Conservation (phyloP, 2,797 vertebrate genomes). For the Rousettus madagascariensis region DNA sequence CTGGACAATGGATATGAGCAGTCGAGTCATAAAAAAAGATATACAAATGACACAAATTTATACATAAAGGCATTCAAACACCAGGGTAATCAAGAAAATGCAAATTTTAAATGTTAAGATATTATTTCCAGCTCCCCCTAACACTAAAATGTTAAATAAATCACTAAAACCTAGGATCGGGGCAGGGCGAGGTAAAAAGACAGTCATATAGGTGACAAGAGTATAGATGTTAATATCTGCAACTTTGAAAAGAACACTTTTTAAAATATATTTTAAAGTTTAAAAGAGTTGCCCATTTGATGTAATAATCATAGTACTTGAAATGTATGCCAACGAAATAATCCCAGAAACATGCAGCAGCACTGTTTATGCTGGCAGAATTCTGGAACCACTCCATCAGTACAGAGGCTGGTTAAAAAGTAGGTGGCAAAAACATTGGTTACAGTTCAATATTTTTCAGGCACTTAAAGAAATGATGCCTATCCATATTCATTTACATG, state of each 20-base stretch:
- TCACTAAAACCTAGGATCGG: not conserved
- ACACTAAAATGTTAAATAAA: not conserved
- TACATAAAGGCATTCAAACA: not conserved
- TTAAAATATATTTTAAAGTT: not conserved
- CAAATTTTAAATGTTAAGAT: not conserved
- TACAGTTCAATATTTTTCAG: not conserved
- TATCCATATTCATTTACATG: not conserved
- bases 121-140: not conserved
- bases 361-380: not conserved
- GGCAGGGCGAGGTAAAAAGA: not conserved
- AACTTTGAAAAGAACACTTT: not conserved
- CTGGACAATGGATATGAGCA: not conserved
- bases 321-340: not conserved
- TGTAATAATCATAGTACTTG: not conserved
- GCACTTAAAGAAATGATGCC: not conserved
- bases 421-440: not conserved
- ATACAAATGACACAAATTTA: not conserved
- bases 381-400: not conserved
- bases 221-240: not conserved
- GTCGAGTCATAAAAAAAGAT: not conserved
- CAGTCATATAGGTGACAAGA: not conserved
- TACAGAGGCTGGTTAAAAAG: not conserved
- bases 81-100: not conserved
- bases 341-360: not conserved
- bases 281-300: not conserved